A percentile compares a stretch with the other conserved stretches of the same genome.
These are phyloP conservation scores for Zenarchopterus dispar DNA, from an alignment of 2,797 vertebrate genomes.

Conservation along the genomic window DNA sequence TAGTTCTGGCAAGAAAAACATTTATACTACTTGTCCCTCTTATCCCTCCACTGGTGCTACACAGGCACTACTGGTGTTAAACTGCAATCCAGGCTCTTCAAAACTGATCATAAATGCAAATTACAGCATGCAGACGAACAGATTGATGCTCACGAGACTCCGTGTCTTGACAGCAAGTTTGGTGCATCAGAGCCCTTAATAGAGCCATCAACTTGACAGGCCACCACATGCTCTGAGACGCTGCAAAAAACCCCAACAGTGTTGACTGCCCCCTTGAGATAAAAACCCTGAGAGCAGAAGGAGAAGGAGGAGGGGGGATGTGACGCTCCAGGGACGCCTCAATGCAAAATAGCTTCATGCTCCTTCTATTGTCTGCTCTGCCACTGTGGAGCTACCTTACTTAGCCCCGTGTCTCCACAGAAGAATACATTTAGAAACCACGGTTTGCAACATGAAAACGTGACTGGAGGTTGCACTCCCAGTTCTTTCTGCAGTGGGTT, in stretches of 20 bases:
- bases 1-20: no score
- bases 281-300: conserved; percentile 19
- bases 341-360: conserved; percentile 7
- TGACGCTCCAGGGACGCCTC: conserved; percentile 13
- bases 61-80: no score
- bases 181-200: conserved; percentile 11
- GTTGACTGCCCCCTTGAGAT: conserved; percentile 16
- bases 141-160: not conserved
- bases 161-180: not conserved
- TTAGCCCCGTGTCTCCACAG: not conserved
- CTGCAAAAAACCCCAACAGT: not conserved
- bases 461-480: not conserved
- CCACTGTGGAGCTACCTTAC: conserved; percentile 23
- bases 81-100: no score
- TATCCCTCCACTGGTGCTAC: no score
- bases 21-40: no score
- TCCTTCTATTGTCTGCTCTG: conserved; percentile 20
- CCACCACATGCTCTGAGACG: conserved; percentile 13
- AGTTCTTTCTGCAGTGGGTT: conserved; percentile 15
- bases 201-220: conserved; percentile 45
- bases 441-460: conserved; percentile 26
- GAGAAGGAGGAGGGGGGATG: not conserved
- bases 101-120: no score
- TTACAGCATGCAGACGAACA: no score
- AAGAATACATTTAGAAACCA: conserved; percentile 4